These are phyloP conservation scores for Theodoxus fluviatilis DNA, from an alignment of 2,888 invertebrate species.

Conservation along the genomic window DNA sequence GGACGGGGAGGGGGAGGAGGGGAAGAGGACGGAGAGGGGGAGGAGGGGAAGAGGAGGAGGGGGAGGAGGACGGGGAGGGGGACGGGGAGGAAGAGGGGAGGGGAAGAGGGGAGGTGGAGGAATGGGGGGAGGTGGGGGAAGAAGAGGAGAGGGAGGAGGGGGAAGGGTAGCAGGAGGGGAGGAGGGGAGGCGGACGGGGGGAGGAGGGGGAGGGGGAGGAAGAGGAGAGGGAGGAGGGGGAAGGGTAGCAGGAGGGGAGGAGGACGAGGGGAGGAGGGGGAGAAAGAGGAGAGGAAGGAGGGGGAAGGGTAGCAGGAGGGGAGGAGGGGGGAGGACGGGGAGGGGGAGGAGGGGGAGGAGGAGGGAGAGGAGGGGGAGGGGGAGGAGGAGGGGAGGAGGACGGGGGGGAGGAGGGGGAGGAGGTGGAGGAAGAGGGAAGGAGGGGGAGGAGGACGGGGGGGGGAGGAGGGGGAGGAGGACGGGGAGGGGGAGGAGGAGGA, in stretches of 20 bases:
- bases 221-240: background rate
- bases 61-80: background rate
- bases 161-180: background rate
- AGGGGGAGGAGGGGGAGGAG: background rate
- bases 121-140: background rate
- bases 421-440: background rate
- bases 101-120: background rate
- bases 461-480: background rate
- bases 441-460: background rate
- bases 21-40: background rate
- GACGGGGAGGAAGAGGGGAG: background rate
- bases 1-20: conserved; percentile 14
- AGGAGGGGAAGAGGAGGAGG: background rate
- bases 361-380: background rate
- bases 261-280: background rate
- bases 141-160: background rate
- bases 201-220: background rate
- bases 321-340: background rate
- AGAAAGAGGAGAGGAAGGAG: background rate
- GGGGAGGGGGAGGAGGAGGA: background rate
- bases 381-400: background rate
- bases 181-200: background rate
- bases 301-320: background rate
- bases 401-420: background rate
- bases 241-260: background rate